Evolutionary conservation across 2,113 vertebrate genomes (phyloP).

Genomic region (Physeter macrocephalus): DNA sequence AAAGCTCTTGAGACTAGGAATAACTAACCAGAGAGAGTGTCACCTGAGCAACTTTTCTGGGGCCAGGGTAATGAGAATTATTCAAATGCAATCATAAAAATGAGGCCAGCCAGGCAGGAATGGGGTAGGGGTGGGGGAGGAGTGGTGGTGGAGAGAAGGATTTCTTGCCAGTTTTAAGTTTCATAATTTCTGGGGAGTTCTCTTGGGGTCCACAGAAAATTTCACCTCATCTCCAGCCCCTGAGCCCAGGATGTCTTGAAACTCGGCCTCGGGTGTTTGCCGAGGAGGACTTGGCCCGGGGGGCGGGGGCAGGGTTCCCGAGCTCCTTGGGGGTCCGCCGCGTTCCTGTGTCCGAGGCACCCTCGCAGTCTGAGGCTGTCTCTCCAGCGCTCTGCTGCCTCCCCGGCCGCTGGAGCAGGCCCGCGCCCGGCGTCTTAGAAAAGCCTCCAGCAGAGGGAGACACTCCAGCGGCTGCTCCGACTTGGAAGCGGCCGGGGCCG

Average conservation of each 20-base stretch:
- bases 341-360: not conserved
- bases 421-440: not conserved
- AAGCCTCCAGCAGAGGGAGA: conserved; percentile 82
- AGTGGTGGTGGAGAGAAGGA: not conserved
- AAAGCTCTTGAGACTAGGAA: conserved; percentile 53
- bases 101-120: conserved; percentile 64
- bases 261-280: not conserved
- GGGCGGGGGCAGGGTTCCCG: not conserved
- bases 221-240: not conserved
- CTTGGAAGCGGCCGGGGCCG: conserved; percentile 44
- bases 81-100: conserved; percentile 76
- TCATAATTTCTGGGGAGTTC: conserved; percentile 46
- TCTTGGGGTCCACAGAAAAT: conserved; percentile 23
- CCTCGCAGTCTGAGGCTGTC: not conserved
- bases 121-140: not conserved
- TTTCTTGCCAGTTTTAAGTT: conserved; percentile 43
- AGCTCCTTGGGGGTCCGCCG: not conserved
- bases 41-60: conserved; percentile 68
- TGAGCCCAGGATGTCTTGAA: not conserved
- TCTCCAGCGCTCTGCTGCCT: not conserved
- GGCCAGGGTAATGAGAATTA: conserved; percentile 73
- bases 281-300: not conserved
- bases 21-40: conserved; percentile 61
- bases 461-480: conserved; percentile 71
- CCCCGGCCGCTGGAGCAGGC: not conserved